Percentiles rank a stretch among this genome's conserved stretches.
phyloP scores from a whole-genome alignment of 1,140 invertebrate species.

The Cryptotermes secundus region DNA sequence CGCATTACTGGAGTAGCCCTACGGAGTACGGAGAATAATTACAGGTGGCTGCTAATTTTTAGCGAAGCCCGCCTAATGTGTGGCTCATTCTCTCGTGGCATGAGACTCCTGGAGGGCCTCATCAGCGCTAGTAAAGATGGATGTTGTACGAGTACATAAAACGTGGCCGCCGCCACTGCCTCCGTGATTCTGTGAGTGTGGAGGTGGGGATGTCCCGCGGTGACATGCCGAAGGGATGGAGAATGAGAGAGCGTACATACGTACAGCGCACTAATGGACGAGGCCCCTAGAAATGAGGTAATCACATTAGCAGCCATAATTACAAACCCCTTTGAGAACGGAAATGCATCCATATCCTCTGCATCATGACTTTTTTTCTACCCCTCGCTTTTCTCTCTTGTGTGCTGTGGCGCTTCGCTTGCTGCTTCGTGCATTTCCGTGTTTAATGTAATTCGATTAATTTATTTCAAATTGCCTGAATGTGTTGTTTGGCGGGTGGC shows the following conservation, averaged over 20 bases:
- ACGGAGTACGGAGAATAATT: not conserved
- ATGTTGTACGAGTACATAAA: not conserved
- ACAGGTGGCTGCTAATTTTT: constrained; percentile 5
- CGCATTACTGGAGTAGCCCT: not conserved
- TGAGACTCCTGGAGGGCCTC: not conserved
- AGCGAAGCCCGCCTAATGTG: not conserved
- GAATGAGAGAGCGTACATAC: constrained; percentile 5
- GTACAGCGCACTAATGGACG: constrained; percentile 34
- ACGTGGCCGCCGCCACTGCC: not conserved
- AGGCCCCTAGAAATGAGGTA: constrained; percentile 37
- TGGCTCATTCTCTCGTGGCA: not conserved
- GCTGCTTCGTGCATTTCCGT: constrained; percentile 36
- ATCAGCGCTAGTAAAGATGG: constrained; percentile 1
- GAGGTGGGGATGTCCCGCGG: not conserved
- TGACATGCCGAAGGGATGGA: not conserved
- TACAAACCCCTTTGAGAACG: constrained; percentile 38
- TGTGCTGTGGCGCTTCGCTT: constrained; percentile 29
- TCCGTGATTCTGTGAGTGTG: not conserved
- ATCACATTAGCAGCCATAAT: constrained; percentile 39
- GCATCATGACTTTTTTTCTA: constrained; percentile 32
- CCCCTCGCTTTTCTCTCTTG: constrained; percentile 22
- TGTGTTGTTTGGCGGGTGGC: constrained; percentile 33
- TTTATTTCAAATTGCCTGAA: constrained; percentile 36
- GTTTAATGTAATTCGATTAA: constrained; percentile 39
- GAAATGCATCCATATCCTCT: constrained; percentile 39